Evolutionary conservation across 2,113 vertebrate species (phyloP).

Genomic region (Ptychochromis oligacanthus): DNA sequence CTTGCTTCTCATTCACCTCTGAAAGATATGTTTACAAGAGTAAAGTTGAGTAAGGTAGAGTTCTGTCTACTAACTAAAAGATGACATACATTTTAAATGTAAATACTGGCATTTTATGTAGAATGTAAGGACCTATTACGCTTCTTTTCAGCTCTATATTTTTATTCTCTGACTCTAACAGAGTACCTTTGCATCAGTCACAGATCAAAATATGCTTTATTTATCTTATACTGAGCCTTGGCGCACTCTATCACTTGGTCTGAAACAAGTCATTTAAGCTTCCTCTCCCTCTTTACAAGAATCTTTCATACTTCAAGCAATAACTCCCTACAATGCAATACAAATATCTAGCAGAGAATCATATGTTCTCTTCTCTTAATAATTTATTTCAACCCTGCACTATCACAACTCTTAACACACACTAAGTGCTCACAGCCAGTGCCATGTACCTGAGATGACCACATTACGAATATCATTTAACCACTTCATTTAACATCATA

Average conservation of each 20-base stretch:
- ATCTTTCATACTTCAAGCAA: background rate
- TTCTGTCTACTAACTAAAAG: background rate
- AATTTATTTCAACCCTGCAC: background rate
- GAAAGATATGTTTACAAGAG: background rate
- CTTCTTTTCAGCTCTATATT: background rate
- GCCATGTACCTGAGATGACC: background rate
- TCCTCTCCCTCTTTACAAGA: background rate
- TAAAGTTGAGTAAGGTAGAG: background rate
- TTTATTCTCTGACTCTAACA: background rate
- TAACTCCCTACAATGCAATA: background rate
- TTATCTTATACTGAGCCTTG: background rate
- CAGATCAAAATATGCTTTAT: background rate
- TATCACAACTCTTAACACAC: background rate
- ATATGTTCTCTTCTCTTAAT: background rate
- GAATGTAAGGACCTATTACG: background rate
- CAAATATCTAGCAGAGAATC: background rate
- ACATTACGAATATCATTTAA: no score
- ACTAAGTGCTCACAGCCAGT: background rate
- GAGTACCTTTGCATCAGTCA: background rate
- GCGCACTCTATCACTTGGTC: background rate
- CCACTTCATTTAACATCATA: no score
- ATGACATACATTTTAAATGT: background rate
- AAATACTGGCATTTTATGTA: background rate
- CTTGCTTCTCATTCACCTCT: slow-evolving; percentile 52
- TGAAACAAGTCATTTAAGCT: background rate